Base-by-base conservation (phyloP, 1,140 invertebrate species). In the Homalodisca vitripennis region DNA sequence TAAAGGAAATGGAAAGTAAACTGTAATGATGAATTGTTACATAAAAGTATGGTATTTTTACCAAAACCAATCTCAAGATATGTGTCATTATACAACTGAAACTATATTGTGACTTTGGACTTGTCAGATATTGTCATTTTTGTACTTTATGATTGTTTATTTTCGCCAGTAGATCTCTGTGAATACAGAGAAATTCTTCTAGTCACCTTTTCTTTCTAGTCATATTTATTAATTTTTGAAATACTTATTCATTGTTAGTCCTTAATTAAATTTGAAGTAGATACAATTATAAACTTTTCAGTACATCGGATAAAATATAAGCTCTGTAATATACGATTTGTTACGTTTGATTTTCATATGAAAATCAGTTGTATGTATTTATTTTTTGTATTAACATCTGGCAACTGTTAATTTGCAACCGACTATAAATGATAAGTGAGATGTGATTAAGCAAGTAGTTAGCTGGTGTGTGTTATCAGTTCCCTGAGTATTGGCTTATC, bases 31-130 rank as follows among this genome's bases (percentile, higher is more conserved):
- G 26, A 67, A 71, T 26, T 70, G 66, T 68, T 73, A 70, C 70
- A 69, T 69, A 67, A 70, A 69, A 73, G 72, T 73, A 73, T 73
- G 72, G 72, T 73, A 73, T 70, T 68, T 73, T 73, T 69, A 68
- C 72, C 66, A 73, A 70, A 67, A 66, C 48, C 22, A 26, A 66
- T 24, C 47, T 31, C 34, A 30, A 47, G 47, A 57, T 67, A 46
- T 72, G 31, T 69, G 46, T 32, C 67, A 64, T 48, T 64, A 72
- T 69, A 66, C 41, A 66, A 66, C n/a, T n/a, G 32, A 67, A 55
- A 71, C 20, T 22, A 32, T 64, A 17, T 69, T 67, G 47, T 22
- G 57, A 27, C 31, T 32, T 13, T 14, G 31, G 30, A 47, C 64
- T 65, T 27, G 53, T 34, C 24, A 62, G 26, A 41, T 46, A 26